Percentiles rank a stretch among this genome's conserved stretches.
phyloP scores from a whole-genome alignment of 2,888 invertebrate genomes.

The Willowsia nigromaculata region DNA sequence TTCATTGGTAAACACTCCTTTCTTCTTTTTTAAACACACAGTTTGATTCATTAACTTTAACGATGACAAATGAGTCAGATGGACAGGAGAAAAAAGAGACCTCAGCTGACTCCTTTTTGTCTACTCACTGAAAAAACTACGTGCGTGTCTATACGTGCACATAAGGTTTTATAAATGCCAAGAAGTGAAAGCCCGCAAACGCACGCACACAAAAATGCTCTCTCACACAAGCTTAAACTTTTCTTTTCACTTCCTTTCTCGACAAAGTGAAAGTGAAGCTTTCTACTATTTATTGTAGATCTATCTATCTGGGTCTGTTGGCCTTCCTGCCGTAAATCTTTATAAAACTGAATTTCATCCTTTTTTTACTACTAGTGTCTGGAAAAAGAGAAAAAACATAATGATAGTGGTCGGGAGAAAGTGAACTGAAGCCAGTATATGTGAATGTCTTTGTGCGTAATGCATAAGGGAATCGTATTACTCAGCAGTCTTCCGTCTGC shows the following conservation, averaged over 20 bases:
- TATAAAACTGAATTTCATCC: conserved; percentile 62
- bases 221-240: conserved; percentile 35
- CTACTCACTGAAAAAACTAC: neutral
- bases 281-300: conserved; percentile 1
- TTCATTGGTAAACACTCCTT: neutral
- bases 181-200: neutral
- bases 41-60: conserved; percentile 67
- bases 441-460: neutral
- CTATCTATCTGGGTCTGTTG: conserved; percentile 22
- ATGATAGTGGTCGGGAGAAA: neutral
- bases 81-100: conserved; percentile 39
- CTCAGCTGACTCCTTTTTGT: neutral
- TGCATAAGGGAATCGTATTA: neutral
- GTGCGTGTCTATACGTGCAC: neutral
- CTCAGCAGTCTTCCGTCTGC: neutral
- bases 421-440: neutral
- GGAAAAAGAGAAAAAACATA: neutral
- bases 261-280: neutral
- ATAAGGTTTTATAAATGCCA: conserved; percentile 1
- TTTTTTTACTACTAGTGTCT: neutral
- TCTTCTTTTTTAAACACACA: conserved; percentile 34
- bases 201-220: neutral
- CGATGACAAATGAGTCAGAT: conserved; percentile 65
- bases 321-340: conserved; percentile 58
- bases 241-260: neutral